These are phyloP conservation scores for Netelia fuscicornis DNA, from an alignment of 2,888 invertebrate species.

Conservation along the genomic window DNA sequence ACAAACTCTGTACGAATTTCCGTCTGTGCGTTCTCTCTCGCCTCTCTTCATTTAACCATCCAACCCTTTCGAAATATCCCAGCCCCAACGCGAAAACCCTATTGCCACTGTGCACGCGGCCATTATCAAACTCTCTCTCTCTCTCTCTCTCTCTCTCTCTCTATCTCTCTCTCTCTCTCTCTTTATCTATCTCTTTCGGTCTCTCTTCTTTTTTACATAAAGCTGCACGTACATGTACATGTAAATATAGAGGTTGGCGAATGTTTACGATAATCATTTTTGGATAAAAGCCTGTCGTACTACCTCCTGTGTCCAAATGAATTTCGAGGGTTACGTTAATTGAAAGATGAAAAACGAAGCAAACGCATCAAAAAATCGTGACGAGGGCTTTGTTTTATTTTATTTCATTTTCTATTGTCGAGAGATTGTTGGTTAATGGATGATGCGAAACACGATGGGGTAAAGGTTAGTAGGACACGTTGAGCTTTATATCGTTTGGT, in stretches of 20 bases:
- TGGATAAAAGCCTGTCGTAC: slow-evolving; percentile 41
- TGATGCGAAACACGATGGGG: not conserved
- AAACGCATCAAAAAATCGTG: not conserved
- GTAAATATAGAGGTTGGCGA: slow-evolving; percentile 18
- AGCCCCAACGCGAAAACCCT: slow-evolving; percentile 36
- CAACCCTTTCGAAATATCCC: slow-evolving; percentile 62
- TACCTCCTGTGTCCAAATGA: slow-evolving; percentile 1
- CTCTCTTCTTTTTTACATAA: not conserved
- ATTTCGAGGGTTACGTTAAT: slow-evolving; percentile 22
- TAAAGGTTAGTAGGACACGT: not conserved
- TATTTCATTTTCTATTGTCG: not conserved
- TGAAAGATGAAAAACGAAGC: slow-evolving; percentile 8
- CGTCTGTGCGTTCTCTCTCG: slow-evolving; percentile 45
- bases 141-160: not conserved
- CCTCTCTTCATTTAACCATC: slow-evolving; percentile 62
- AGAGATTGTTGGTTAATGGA: slow-evolving; percentile 2
- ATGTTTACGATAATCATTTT: slow-evolving; percentile 57
- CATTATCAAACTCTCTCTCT: slow-evolving; percentile 54
- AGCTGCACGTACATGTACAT: not conserved
- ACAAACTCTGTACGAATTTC: slow-evolving; percentile 58
- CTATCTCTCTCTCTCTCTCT: slow-evolving; percentile 12
- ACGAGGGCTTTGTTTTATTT: not conserved
- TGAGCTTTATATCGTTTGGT: not conserved
- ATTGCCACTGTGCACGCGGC: slow-evolving; percentile 18
- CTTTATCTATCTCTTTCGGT: not conserved